These are phyloP conservation scores for Mionectes macconnelli DNA, from an alignment of 2,113 vertebrate genomes.

Conservation along the genomic window DNA sequence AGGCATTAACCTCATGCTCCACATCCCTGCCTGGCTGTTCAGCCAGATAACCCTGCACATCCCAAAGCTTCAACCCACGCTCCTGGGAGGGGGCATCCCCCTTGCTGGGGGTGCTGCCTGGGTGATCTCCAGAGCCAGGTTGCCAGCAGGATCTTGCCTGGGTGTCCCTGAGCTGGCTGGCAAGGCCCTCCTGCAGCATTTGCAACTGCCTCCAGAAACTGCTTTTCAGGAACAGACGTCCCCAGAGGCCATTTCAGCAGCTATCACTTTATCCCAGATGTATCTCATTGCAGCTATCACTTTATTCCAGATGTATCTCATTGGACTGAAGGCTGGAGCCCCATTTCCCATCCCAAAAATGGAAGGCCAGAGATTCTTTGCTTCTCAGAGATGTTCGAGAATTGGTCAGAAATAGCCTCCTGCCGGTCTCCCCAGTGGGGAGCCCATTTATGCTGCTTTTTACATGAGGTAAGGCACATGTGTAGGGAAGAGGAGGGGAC, in stretches of 20 bases:
- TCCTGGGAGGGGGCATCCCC: neutral
- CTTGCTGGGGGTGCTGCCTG: neutral
- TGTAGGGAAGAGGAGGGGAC: neutral
- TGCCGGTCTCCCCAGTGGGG: neutral
- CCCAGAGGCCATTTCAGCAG: neutral
- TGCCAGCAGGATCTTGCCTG: neutral
- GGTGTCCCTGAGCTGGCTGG: neutral
- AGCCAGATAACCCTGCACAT: neutral
- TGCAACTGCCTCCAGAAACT: neutral
- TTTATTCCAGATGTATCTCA: neutral
- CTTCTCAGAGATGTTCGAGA: neutral
- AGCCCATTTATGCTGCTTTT: neutral
- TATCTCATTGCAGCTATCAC: neutral
- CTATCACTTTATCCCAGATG: neutral
- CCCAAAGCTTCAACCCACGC: neutral
- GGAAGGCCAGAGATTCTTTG: accelerated
- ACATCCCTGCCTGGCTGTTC: neutral
- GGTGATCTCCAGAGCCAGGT: too few relatives aligned
- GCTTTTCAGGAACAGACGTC: neutral
- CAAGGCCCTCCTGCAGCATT: neutral
- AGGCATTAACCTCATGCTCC: neutral
- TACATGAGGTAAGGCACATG: neutral
- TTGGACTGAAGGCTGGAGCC: neutral
- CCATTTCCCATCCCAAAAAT: accelerated
- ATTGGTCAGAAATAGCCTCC: accelerated